Conservation (phyloP, 1,140 invertebrate species). For the Tenebrio molitor region DNA sequence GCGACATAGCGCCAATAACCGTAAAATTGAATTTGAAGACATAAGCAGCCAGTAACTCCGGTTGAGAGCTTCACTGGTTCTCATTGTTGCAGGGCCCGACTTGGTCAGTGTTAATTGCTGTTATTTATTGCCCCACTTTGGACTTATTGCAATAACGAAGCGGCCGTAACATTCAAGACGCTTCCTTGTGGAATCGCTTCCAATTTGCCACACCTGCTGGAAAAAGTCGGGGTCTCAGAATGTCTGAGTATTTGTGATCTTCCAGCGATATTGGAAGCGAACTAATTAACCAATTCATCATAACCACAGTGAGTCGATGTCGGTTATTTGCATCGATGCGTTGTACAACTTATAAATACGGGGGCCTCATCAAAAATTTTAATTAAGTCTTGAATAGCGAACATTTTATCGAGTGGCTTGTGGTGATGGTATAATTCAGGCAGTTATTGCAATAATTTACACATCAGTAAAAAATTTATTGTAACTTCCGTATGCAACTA, state of each 20-base stretch:
- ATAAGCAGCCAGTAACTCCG: constrained; percentile 37
- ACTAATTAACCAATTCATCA: too few relatives aligned
- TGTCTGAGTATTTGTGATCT: too few relatives aligned
- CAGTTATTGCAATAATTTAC: constrained; percentile 29
- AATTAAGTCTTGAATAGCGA: neutral
- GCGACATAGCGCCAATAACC: constrained; percentile 60
- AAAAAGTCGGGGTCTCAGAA: too few relatives aligned
- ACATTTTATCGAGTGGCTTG: neutral
- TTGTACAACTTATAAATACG: too few relatives aligned
- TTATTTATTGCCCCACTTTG: constrained; percentile 23
- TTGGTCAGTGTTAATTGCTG: constrained; percentile 20
- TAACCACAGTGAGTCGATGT: too few relatives aligned
- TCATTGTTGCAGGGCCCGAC: constrained; percentile 25
- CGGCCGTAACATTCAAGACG: neutral
- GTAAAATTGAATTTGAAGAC: constrained; percentile 63
- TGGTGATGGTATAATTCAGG: neutral
- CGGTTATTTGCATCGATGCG: too few relatives aligned
- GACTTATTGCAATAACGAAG: neutral
- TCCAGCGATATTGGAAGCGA: too few relatives aligned
- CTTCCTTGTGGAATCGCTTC: neutral
- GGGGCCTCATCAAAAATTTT: neutral
- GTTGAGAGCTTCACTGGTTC: constrained; percentile 28
- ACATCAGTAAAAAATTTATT: constrained; percentile 18
- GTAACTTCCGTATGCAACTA: constrained; percentile 24
- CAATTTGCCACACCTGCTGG: too few relatives aligned